These are phyloP conservation scores for Ptychoptera contaminata DNA, from an alignment of 2,888 invertebrate species.

Conservation along the genomic window DNA sequence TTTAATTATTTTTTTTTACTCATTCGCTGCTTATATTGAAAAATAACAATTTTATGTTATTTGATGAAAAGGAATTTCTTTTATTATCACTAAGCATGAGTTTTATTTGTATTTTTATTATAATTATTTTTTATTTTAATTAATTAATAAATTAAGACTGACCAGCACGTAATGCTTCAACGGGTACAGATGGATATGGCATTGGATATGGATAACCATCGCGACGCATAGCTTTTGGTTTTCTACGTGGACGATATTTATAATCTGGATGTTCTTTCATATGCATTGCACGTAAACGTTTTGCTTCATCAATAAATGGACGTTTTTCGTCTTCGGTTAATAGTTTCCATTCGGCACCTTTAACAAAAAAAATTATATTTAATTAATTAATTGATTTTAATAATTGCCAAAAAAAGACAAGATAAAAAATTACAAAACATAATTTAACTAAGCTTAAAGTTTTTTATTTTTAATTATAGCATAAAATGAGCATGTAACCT, in stretches of 20 bases:
- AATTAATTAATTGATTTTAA: background rate
- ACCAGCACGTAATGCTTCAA: conserved; percentile 80
- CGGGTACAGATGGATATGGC: conserved; percentile 80
- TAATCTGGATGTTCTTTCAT: conserved; percentile 94
- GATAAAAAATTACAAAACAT: too few species aligned
- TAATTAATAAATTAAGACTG: conserved; percentile 23
- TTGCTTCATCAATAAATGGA: conserved; percentile 96
- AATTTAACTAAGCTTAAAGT: too few species aligned
- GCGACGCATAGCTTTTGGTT: conserved; percentile 75
- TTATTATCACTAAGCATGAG: background rate
- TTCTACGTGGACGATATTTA: conserved; percentile 80
- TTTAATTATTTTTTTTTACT: too few species aligned
- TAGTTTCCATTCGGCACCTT: conserved; percentile 91
- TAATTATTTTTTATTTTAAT: background rate
- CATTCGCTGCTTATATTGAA: too few species aligned
- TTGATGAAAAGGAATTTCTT: too few species aligned
- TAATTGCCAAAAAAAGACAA: too few species aligned
- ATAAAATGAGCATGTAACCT: too few species aligned
- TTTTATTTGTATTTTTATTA: background rate
- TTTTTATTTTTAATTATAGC: too few species aligned
- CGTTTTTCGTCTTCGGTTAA: conserved; percentile 87
- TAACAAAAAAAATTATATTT: background rate
- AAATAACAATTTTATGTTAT: too few species aligned
- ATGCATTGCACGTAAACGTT: conserved; percentile 80
- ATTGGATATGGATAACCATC: conserved; percentile 87